Conservation (phyloP, 2,888 invertebrate species). For the Resseliella maxima region DNA sequence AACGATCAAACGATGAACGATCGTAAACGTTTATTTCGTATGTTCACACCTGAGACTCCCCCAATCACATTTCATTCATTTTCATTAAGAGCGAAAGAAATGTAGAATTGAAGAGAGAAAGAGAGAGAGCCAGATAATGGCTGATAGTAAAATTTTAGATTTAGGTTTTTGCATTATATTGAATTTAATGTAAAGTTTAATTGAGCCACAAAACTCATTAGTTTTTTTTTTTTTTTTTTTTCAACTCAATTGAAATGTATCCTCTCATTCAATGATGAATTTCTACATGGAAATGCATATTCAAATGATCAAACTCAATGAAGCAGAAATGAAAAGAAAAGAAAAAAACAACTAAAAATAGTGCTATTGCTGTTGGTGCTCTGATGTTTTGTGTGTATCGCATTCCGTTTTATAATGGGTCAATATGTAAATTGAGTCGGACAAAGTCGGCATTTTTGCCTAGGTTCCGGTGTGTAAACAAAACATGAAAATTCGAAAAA, state of each 20-base stretch:
- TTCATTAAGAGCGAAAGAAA: no score
- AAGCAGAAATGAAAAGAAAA: no score
- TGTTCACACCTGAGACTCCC: neutral
- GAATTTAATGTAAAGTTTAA: neutral
- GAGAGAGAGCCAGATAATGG: no score
- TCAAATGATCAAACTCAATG: neutral
- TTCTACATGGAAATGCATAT: neutral
- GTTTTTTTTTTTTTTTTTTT: no score
- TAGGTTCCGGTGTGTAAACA: neutral
- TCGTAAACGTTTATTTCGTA: neutral
- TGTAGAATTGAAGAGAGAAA: no score
- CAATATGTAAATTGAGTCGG: neutral
- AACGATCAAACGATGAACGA: neutral
- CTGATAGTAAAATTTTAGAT: neutral
- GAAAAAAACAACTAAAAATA: no score
- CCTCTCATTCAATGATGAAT: neutral
- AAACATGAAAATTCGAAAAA: neutral
- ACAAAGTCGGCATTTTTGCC: neutral
- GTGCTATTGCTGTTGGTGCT: no score
- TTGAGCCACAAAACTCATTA: constrained; percentile 25
- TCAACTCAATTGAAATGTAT: no score
- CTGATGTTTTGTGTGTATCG: no score
- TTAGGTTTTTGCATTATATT: neutral
- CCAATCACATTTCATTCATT: no score
- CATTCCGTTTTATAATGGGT: no score